phyloP scores from a whole-genome alignment of 2,797 vertebrate species.

The Tauraco hartlaubi region DNA sequence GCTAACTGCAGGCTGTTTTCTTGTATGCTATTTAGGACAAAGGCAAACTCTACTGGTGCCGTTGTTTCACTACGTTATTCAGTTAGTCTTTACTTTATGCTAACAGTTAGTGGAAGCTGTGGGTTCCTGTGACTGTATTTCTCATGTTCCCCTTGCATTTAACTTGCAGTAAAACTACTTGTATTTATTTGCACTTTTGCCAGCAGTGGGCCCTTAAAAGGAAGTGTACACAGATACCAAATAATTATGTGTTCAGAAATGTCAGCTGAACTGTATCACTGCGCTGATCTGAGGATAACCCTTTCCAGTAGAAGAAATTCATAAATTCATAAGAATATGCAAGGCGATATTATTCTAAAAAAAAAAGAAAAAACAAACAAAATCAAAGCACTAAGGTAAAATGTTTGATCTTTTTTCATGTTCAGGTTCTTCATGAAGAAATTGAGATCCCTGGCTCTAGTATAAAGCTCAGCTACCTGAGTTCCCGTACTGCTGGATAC shows the following conservation, averaged over 20 bases:
- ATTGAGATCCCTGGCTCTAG: conserved; percentile 93
- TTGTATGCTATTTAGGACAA: conserved; percentile 36
- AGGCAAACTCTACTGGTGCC: neutral
- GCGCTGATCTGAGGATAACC: neutral
- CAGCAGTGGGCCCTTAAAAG: conserved; percentile 34
- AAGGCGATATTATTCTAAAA: neutral
- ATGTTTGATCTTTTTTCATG: neutral
- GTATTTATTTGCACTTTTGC: conserved; percentile 59
- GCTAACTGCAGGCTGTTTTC: neutral
- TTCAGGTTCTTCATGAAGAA: conserved; percentile 97
- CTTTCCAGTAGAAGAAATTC: neutral
- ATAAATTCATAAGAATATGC: neutral
- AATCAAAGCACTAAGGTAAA: neutral
- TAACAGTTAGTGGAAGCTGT: conserved; percentile 32
- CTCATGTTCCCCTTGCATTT: conserved; percentile 4
- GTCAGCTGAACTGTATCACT: neutral
- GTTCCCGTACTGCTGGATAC: conserved; percentile 94
- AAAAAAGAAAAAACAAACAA: neutral
- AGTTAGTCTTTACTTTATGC: conserved; percentile 50
- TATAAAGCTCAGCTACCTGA: conserved; percentile 95
- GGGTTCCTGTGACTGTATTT: conserved; percentile 56
- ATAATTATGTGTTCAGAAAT: conserved; percentile 67
- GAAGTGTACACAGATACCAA: conserved; percentile 8
- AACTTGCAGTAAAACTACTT: conserved; percentile 59
- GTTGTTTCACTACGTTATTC: conserved; percentile 21